Evolutionary conservation across 2,888 invertebrate species (phyloP).

Genomic region (Hirtodrosophila alboralis): DNA sequence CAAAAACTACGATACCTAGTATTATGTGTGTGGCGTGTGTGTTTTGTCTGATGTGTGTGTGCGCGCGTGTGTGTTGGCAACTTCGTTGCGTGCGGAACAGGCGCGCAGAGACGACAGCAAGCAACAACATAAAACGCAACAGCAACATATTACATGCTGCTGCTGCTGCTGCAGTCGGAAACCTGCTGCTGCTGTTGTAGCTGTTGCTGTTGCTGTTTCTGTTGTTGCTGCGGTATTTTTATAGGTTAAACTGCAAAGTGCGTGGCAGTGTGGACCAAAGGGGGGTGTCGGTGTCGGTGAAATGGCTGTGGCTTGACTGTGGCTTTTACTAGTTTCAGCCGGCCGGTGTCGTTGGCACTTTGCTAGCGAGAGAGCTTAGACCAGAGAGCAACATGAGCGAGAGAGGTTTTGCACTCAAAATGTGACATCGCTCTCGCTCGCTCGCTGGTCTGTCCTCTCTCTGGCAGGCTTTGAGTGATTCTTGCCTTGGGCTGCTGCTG

Average conservation of each 20-base stretch:
- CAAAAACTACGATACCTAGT: constrained; percentile 44
- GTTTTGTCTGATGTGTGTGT: too few relatives aligned
- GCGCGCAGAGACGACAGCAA: constrained; percentile 59
- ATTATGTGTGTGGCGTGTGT: constrained; percentile 29
- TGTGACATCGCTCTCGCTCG: background rate
- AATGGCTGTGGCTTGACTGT: constrained; percentile 19
- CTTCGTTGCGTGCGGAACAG: constrained; percentile 71
- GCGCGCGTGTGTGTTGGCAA: constrained; percentile 68
- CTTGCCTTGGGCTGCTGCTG: constrained; percentile 53
- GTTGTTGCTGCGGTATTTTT: constrained; percentile 70
- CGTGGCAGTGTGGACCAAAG: constrained; percentile 28
- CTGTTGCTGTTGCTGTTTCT: constrained; percentile 40
- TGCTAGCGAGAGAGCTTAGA: constrained; percentile 11
- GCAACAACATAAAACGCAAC: constrained; percentile 26
- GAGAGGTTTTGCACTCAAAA: constrained; percentile 42
- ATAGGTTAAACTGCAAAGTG: constrained; percentile 78
- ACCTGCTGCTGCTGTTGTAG: constrained; percentile 43
- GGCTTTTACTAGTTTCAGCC: constrained; percentile 73
- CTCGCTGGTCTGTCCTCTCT: constrained; percentile 3
- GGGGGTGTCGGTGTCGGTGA: constrained; percentile 3
- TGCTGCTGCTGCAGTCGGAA: constrained; percentile 49
- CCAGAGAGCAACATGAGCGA: constrained; percentile 10
- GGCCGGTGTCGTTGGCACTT: constrained; percentile 74
- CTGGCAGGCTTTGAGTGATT: constrained; percentile 46
- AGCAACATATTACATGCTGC: constrained; percentile 37